A percentile compares a stretch with the other conserved stretches of the same genome.
These are phyloP conservation scores for Andrena haemorrhoa DNA, from an alignment of 2,888 invertebrate species.

Conservation along the genomic window DNA sequence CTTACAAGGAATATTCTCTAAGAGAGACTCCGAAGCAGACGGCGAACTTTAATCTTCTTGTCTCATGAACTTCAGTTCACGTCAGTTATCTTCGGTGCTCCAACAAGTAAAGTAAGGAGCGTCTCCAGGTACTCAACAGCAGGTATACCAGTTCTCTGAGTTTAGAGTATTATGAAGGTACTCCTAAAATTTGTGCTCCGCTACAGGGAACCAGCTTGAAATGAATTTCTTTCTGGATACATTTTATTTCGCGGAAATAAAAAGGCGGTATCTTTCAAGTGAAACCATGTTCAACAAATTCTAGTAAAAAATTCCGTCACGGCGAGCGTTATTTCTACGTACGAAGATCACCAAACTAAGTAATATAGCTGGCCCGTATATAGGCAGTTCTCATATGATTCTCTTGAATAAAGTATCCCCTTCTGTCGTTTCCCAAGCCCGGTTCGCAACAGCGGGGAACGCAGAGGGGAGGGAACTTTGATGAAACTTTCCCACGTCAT, in stretches of 20 bases:
- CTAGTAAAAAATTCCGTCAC: neutral
- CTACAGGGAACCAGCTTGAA: neutral
- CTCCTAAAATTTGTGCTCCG: slow-evolving; percentile 2
- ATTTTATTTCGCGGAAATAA: too few relatives aligned
- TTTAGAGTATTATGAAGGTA: slow-evolving; percentile 5
- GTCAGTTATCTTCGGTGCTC: neutral
- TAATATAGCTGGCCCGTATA: slow-evolving; percentile 49
- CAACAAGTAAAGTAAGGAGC: neutral
- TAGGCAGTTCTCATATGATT: slow-evolving; percentile 55
- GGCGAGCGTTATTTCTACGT: neutral
- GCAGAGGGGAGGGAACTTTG: slow-evolving; percentile 41
- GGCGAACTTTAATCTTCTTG: slow-evolving; percentile 6
- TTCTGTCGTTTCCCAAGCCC: slow-evolving; percentile 65
- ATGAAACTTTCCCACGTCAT: slow-evolving; percentile 62
- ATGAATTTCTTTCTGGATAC: neutral
- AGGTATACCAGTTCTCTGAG: neutral
- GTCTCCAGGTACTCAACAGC: slow-evolving; percentile 6
- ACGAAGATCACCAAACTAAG: slow-evolving; percentile 44
- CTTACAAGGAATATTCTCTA: neutral
- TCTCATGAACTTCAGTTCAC: neutral
- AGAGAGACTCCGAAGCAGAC: neutral
- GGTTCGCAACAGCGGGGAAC: slow-evolving; percentile 30
- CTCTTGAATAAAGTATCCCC: slow-evolving; percentile 77
- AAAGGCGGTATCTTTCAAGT: too few relatives aligned
- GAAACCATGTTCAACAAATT: too few relatives aligned